Evolutionary conservation across 2,797 vertebrate species (phyloP).

Genomic region (Darevskia nairensis): DNA sequence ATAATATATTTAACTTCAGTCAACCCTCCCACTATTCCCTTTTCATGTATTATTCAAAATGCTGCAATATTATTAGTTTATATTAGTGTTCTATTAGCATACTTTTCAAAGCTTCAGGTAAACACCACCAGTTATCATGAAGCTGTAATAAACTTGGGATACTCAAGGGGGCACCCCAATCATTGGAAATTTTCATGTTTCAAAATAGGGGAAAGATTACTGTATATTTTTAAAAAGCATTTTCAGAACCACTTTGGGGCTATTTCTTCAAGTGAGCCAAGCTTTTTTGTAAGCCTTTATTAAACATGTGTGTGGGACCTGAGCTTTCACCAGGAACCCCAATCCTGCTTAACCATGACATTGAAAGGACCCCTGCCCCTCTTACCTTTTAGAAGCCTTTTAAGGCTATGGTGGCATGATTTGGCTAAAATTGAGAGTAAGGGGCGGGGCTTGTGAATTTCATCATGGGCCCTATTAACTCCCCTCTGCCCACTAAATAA

Average conservation of each 20-base stretch:
- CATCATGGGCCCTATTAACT: neutral
- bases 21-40: neutral
- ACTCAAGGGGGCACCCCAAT: constrained; percentile 23
- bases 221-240: neutral
- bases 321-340: neutral
- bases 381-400: neutral
- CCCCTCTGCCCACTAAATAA: neutral
- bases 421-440: neutral
- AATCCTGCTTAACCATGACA: neutral
- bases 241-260: neutral
- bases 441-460: neutral
- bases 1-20: neutral
- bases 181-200: constrained; percentile 3
- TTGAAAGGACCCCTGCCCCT: neutral
- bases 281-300: neutral
- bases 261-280: neutral
- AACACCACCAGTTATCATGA: neutral
- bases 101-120: neutral
- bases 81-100: neutral
- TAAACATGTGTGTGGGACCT: neutral
- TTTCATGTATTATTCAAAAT: neutral
- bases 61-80: neutral
- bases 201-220: neutral
- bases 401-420: neutral
- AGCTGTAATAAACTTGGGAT: constrained; percentile 12